These are phyloP conservation scores for Mimumesa dahlbomi DNA, from an alignment of 2,888 invertebrate genomes.

Conservation along the genomic window DNA sequence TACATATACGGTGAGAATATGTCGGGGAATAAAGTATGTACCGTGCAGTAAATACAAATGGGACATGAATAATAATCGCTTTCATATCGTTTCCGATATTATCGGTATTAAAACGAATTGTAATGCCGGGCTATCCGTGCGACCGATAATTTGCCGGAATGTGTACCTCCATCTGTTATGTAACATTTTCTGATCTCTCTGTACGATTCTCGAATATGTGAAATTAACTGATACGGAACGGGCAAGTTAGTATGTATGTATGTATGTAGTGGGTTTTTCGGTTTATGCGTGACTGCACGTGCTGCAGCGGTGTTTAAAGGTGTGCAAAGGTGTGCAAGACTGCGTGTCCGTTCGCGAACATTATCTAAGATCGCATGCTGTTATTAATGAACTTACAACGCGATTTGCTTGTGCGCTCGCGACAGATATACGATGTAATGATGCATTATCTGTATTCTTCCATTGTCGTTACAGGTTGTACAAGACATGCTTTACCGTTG, in stretches of 20 bases:
- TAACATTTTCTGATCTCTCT: conserved; percentile 6
- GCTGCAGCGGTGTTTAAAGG: too few species aligned
- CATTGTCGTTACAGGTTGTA: conserved; percentile 23
- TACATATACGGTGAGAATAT: background rate
- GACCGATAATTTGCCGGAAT: conserved; percentile 34
- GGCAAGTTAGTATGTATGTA: too few species aligned
- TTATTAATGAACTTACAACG: conserved; percentile 49
- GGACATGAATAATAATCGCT: conserved; percentile 23
- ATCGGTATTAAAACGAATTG: conserved; percentile 13
- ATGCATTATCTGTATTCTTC: conserved; percentile 34
- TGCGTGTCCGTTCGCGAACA: conserved; percentile 13
- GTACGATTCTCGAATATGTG: background rate
- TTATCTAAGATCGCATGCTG: conserved; percentile 40
- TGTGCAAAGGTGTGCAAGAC: background rate
- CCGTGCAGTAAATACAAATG: conserved; percentile 1
- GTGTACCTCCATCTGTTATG: background rate
- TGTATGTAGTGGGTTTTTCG: too few species aligned
- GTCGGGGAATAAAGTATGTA: conserved; percentile 9
- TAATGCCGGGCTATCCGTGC: background rate
- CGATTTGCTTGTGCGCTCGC: conserved; percentile 12
- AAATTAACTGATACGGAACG: conserved; percentile 34
- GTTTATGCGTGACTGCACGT: conserved; percentile 36
- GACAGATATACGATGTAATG: conserved; percentile 33
- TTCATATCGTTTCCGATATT: background rate
- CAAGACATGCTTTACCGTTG: conserved; percentile 6